These are phyloP conservation scores for Clepsis dumicolana DNA, from an alignment of 2,888 invertebrate genomes.

Conservation along the genomic window DNA sequence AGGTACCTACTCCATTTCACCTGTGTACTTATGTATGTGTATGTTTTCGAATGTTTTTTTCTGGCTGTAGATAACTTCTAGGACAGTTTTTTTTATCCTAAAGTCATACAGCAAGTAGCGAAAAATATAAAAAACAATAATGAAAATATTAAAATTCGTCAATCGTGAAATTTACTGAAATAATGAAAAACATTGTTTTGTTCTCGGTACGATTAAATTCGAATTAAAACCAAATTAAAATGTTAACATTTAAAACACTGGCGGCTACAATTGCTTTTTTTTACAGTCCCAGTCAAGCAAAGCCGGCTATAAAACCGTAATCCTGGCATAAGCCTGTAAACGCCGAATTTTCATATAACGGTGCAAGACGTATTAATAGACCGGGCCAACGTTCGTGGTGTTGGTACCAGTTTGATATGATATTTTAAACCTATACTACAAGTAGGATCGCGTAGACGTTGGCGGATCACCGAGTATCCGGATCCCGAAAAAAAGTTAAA, in stretches of 20 bases:
- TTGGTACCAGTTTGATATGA: conserved; percentile 45
- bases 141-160: too few relatives aligned
- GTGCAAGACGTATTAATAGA: conserved; percentile 65
- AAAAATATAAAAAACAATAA: too few relatives aligned
- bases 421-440: conserved; percentile 50
- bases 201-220: neutral
- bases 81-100: too few relatives aligned
- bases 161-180: too few relatives aligned
- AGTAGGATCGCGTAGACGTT: conserved; percentile 49
- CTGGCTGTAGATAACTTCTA: too few relatives aligned
- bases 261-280: neutral
- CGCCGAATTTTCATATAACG: conserved; percentile 50
- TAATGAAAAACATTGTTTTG: too few relatives aligned
- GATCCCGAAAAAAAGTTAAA: conserved; percentile 36
- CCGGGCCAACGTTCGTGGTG: conserved; percentile 51
- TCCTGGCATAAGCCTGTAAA: conserved; percentile 40
- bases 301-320: conserved; percentile 34
- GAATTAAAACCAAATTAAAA: neutral
- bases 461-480: conserved; percentile 35
- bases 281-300: conserved; percentile 23
- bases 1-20: too few relatives aligned
- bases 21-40: too few relatives aligned
- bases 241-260: neutral
- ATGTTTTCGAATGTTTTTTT: too few relatives aligned
- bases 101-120: too few relatives aligned